phyloP scores from a whole-genome alignment of 2,888 invertebrate genomes.

The Slavum lentiscoides region DNA sequence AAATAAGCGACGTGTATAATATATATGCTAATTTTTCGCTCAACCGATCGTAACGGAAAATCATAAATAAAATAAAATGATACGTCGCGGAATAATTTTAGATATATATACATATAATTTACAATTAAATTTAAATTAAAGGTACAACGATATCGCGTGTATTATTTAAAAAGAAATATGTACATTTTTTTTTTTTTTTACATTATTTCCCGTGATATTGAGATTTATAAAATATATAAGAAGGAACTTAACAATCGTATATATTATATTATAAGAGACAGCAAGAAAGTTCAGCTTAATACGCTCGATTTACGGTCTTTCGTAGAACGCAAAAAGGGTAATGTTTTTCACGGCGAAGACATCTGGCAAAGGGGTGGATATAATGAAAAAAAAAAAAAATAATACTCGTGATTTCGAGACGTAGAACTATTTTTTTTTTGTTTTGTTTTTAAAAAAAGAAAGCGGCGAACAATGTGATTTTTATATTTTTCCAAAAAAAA shows the following conservation, averaged over 20 bases:
- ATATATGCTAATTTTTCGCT: too few species aligned
- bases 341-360: neutral
- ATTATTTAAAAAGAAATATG: neutral
- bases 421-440: too few species aligned
- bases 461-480: too few species aligned
- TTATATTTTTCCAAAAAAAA: too few species aligned
- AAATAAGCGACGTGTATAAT: too few species aligned
- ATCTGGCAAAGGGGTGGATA: neutral
- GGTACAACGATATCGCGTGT: too few species aligned
- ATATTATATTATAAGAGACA: neutral
- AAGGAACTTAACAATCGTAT: neutral
- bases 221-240: neutral
- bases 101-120: too few species aligned
- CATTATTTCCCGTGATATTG: neutral
- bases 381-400: neutral
- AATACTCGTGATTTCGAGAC: neutral
- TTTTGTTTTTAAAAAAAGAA: too few species aligned
- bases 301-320: slow-evolving; percentile 19
- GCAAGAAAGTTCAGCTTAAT: neutral
- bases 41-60: too few species aligned
- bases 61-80: too few species aligned
- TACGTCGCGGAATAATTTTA: too few species aligned
- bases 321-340: neutral
- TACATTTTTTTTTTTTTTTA: neutral
- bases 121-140: too few species aligned